Evolutionary conservation across 1,140 invertebrate genomes (phyloP).

Genomic region (Cryptotermes secundus): DNA sequence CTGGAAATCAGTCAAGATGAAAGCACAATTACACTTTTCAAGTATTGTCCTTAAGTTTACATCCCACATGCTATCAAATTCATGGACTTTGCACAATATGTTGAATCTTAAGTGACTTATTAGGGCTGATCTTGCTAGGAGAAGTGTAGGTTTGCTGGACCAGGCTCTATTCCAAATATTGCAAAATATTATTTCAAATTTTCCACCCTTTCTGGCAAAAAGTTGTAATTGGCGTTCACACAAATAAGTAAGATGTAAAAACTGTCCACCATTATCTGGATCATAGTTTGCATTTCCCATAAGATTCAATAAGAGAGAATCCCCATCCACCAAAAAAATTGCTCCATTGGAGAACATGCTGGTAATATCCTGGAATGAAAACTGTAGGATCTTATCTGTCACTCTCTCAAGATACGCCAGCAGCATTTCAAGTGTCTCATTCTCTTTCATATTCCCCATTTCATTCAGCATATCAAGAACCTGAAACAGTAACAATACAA

Average conservation of each 20-base stretch:
- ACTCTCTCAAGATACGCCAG: neutral
- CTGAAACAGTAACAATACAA: too few relatives aligned
- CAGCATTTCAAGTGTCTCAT: neutral
- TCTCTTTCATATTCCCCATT: too few relatives aligned
- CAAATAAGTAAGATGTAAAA: slow-evolving; percentile 33
- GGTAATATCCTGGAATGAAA: slow-evolving; percentile 30
- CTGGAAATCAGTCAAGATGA: slow-evolving; percentile 29
- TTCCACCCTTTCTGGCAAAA: slow-evolving; percentile 28
- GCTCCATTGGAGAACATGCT: slow-evolving; percentile 29
- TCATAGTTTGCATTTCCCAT: slow-evolving; percentile 29
- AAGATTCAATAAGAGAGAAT: slow-evolving; percentile 21
- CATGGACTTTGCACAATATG: slow-evolving; percentile 19
- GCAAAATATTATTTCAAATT: slow-evolving; percentile 25
- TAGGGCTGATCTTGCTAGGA: slow-evolving; percentile 23
- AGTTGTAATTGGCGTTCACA: slow-evolving; percentile 31
- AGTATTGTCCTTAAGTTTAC: slow-evolving; percentile 20
- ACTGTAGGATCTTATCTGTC: neutral
- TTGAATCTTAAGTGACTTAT: slow-evolving; percentile 31
- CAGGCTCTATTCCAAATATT: slow-evolving; percentile 15
- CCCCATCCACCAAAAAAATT: slow-evolving; percentile 33
- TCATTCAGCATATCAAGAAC: too few relatives aligned
- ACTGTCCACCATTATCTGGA: slow-evolving; percentile 27
- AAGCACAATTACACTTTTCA: slow-evolving; percentile 22
- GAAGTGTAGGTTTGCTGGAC: slow-evolving; percentile 21
- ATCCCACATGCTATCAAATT: slow-evolving; percentile 27